Evolutionary conservation across 2,888 invertebrate species (phyloP).

Genomic region (Salticus scenicus): DNA sequence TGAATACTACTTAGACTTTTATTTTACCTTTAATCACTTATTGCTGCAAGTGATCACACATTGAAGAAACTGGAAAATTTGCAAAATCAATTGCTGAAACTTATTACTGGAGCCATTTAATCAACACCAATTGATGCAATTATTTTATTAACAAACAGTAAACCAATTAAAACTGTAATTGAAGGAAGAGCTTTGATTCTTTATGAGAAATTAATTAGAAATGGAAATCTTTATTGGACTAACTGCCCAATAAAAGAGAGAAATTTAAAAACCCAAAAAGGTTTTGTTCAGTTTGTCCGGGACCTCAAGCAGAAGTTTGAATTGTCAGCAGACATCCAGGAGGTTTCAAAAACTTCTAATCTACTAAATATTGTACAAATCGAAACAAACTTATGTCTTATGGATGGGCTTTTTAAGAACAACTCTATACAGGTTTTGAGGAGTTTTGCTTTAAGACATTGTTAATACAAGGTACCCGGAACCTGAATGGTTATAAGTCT

Average conservation of each 20-base stretch:
- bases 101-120: not conserved
- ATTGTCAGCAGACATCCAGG: no score
- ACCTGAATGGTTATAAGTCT: not conserved
- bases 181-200: not conserved
- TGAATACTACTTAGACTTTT: no score
- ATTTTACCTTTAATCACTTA: no score
- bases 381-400: no score
- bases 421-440: not conserved
- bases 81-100: not conserved
- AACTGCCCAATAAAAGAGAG: no score
- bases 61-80: not conserved
- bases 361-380: no score
- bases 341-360: no score
- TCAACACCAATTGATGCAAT: slow-evolving; percentile 5
- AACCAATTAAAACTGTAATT: not conserved
- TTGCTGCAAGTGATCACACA: not conserved
- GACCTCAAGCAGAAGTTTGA: no score
- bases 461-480: not conserved
- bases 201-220: no score
- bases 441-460: not conserved
- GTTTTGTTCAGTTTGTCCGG: no score
- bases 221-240: no score
- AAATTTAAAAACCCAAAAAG: no score
- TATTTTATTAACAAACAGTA: not conserved
- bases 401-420: not conserved